phyloP scores from a whole-genome alignment of 1,140 invertebrate genomes.

The Solen grandis region DNA sequence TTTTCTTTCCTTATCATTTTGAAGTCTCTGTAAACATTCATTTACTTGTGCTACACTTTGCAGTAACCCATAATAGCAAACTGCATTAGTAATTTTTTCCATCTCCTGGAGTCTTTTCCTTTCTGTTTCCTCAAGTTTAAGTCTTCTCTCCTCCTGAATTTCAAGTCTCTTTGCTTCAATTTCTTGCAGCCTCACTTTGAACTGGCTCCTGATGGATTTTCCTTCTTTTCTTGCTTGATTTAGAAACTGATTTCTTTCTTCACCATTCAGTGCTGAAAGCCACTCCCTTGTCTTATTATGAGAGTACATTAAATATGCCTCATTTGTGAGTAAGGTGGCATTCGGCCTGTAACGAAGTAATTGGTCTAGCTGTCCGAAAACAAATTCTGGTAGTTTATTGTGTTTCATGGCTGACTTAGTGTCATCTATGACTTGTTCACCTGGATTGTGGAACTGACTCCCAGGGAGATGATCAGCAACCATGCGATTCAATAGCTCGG shows the following conservation, averaged over 20 bases:
- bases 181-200: conserved; percentile 41
- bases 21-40: conserved; percentile 38
- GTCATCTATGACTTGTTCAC: conserved; percentile 1
- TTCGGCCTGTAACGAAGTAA: conserved; percentile 53
- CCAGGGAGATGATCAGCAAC: conserved; percentile 25
- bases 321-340: conserved; percentile 45
- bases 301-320: conserved; percentile 60
- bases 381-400: conserved; percentile 52
- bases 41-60: conserved; percentile 33
- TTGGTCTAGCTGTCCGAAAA: conserved; percentile 49
- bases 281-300: conserved; percentile 60
- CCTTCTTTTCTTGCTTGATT: conserved; percentile 48
- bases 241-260: conserved; percentile 51
- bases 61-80: conserved; percentile 55
- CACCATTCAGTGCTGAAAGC: conserved; percentile 22
- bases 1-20: conserved; percentile 35
- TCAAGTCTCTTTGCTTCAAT: conserved; percentile 48
- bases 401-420: conserved; percentile 45
- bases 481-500: conserved; percentile 18
- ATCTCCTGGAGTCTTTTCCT: conserved; percentile 23
- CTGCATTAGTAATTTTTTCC: conserved; percentile 27
- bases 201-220: conserved; percentile 38
- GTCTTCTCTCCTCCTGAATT: conserved; percentile 39
- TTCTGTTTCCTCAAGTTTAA: conserved; percentile 46
- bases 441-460: conserved; percentile 26